Conservation (phyloP, 2,888 invertebrate species). For the Temnothorax rugatulus region DNA sequence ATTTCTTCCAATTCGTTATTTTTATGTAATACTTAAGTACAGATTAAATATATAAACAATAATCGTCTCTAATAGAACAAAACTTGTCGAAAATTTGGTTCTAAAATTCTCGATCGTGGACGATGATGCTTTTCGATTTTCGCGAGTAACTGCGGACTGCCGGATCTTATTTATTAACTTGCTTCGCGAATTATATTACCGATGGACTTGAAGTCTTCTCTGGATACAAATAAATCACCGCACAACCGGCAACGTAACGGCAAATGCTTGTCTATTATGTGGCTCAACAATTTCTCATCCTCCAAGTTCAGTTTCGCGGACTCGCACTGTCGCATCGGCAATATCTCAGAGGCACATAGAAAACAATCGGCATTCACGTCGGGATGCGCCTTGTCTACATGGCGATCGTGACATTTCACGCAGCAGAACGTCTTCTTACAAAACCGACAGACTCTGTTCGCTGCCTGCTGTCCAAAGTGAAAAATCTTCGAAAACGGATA, state of each 20-base stretch:
- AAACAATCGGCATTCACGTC: constrained; percentile 76
- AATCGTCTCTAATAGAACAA: not conserved
- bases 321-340: constrained; percentile 73
- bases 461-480: constrained; percentile 55
- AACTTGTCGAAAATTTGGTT: not conserved
- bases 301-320: constrained; percentile 72
- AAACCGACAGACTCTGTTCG: constrained; percentile 75
- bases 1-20: not conserved
- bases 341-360: constrained; percentile 75
- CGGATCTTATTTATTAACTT: not conserved
- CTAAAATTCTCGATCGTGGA: not conserved
- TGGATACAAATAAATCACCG: constrained; percentile 73
- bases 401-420: constrained; percentile 77
- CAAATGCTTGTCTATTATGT: constrained; percentile 79
- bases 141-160: not conserved
- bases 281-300: constrained; percentile 75
- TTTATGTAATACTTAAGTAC: not conserved
- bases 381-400: constrained; percentile 78
- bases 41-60: not conserved
- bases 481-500: not conserved
- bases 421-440: constrained; percentile 82
- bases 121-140: not conserved
- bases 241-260: constrained; percentile 80
- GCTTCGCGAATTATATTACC: constrained; percentile 57
- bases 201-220: constrained; percentile 74